A percentile compares a stretch with the other conserved stretches of the same genome.
These are phyloP conservation scores for Melanocharis versteri DNA, from an alignment of 2,113 vertebrate genomes.

Conservation along the genomic window DNA sequence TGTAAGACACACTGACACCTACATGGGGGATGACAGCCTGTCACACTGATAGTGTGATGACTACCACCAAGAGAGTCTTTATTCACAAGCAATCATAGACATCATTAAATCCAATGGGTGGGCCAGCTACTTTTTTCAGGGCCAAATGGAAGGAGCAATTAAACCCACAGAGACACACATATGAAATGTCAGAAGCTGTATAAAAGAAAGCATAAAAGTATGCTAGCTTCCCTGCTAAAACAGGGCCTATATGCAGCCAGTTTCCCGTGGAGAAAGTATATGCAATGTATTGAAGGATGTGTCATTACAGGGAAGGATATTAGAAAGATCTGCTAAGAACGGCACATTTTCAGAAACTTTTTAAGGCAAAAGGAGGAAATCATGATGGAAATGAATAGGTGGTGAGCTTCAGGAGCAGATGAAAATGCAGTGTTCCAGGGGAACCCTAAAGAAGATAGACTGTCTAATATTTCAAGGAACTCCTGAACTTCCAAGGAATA, in stretches of 20 bases:
- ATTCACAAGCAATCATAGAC: constrained; percentile 14
- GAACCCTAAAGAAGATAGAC: not conserved
- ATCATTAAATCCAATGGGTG: not conserved
- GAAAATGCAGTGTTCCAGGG: not conserved
- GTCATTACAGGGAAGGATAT: not conserved
- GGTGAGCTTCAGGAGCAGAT: not conserved
- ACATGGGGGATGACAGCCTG: not conserved
- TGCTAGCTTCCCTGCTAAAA: not conserved
- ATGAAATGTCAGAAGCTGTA: not conserved
- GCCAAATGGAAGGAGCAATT: not conserved
- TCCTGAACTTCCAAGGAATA: not conserved
- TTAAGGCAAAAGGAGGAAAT: not conserved
- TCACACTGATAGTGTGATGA: not conserved
- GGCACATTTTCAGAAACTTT: not conserved
- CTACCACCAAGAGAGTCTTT: not conserved
- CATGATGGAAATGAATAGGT: not conserved
- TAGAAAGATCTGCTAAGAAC: not conserved
- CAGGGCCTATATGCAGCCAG: not conserved
- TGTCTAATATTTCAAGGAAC: not conserved
- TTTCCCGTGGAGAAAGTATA: not conserved
- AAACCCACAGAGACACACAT: not conserved
- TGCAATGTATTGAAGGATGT: not conserved
- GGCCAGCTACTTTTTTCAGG: not conserved
- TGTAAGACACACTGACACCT: not conserved
- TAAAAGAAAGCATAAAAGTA: not conserved